phyloP scores from a whole-genome alignment of 2,113 vertebrate genomes.

The Lucifuga dentata region DNA sequence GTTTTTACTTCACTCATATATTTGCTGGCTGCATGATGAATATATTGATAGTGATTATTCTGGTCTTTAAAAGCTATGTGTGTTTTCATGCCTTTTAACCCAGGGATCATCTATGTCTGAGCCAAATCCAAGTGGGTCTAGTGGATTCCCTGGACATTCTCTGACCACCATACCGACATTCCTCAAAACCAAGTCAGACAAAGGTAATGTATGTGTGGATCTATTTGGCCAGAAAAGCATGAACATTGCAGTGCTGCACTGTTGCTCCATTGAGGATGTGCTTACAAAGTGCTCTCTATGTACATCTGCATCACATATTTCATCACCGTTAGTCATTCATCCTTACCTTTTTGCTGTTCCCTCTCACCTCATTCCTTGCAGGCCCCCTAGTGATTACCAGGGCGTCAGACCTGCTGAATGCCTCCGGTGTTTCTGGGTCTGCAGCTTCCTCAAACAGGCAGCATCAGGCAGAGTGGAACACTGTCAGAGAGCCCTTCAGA shows the following conservation, averaged over 20 bases:
- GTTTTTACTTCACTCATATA: too few species aligned
- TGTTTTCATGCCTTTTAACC: constrained; percentile 37
- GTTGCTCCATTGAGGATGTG: background rate
- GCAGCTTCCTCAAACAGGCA: constrained; percentile 76
- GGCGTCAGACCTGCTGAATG: constrained; percentile 80
- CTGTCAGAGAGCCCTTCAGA: constrained; percentile 82
- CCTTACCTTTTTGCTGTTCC: constrained; percentile 23
- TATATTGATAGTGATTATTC: background rate
- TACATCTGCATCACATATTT: constrained; percentile 37
- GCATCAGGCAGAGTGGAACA: constrained; percentile 83
- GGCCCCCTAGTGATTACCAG: constrained; percentile 78
- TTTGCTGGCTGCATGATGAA: background rate
- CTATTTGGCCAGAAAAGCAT: constrained; percentile 27
- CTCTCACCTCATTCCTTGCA: constrained; percentile 79
- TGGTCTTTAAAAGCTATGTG: background rate
- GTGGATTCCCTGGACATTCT: constrained; percentile 63
- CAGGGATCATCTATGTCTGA: constrained; percentile 65
- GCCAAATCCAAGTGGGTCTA: constrained; percentile 48
- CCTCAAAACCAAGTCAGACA: constrained; percentile 46
- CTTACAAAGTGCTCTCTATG: constrained; percentile 53
- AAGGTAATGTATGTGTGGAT: constrained; percentile 66
- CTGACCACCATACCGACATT: constrained; percentile 39
- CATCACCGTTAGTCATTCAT: constrained; percentile 24
- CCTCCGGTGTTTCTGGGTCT: constrained; percentile 64
- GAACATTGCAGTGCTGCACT: constrained; percentile 26